Conservation (phyloP, 2,113 vertebrate species). For the Ophiodon elongatus region DNA sequence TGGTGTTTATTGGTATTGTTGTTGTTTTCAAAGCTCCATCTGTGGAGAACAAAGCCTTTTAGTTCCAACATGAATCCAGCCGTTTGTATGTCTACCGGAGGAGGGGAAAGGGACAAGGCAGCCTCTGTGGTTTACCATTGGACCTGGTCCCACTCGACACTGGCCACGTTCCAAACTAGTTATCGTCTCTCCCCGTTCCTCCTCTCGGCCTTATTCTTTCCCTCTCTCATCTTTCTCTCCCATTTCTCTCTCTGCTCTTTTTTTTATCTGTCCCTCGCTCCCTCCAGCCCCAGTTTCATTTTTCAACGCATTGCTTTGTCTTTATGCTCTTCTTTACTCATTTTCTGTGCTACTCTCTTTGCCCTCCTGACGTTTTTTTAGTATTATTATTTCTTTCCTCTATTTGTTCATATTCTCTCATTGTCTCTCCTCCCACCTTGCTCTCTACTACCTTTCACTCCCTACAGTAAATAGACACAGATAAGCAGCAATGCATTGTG, state of each 20-base stretch:
- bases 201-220: slow-evolving; percentile 63
- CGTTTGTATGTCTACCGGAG: slow-evolving; percentile 74
- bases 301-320: slow-evolving; percentile 47
- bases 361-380: background rate
- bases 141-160: slow-evolving; percentile 68
- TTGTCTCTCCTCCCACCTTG: slow-evolving; percentile 8
- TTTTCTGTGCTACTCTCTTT: slow-evolving; percentile 18
- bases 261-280: slow-evolving; percentile 60
- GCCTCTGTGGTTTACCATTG: slow-evolving; percentile 78
- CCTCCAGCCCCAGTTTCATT: slow-evolving; percentile 60
- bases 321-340: slow-evolving; percentile 24
- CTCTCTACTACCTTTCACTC: slow-evolving; percentile 11
- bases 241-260: slow-evolving; percentile 72
- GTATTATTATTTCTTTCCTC: background rate
- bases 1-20: slow-evolving; percentile 82
- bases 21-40: slow-evolving; percentile 81
- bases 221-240: slow-evolving; percentile 74
- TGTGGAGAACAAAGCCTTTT: slow-evolving; percentile 82
- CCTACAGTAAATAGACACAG: slow-evolving; percentile 37
- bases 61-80: slow-evolving; percentile 81
- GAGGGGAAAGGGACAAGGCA: slow-evolving; percentile 69
- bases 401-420: background rate
- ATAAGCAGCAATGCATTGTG: slow-evolving; percentile 63
- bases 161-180: slow-evolving; percentile 76
- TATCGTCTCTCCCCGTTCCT: slow-evolving; percentile 68